These are phyloP conservation scores for Megathymus violae DNA, from an alignment of 1,140 invertebrate genomes.

Conservation along the genomic window DNA sequence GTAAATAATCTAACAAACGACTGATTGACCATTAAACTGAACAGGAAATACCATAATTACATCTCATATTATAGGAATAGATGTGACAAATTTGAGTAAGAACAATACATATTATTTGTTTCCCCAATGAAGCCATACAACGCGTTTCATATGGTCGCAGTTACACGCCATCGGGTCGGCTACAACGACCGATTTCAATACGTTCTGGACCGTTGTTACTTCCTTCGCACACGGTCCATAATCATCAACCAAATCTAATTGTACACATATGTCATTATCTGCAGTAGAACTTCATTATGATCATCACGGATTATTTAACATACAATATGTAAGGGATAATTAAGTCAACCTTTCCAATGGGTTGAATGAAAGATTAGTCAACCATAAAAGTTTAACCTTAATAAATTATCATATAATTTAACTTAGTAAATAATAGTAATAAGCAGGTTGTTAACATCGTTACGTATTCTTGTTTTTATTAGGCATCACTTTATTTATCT, in stretches of 20 bases:
- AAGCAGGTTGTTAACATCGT: no score
- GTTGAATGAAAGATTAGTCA: not conserved
- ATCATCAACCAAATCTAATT: not conserved
- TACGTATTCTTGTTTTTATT: no score
- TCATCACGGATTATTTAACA: not conserved
- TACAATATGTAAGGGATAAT: no score
- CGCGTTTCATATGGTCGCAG: conserved; percentile 7
- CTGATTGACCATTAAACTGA: not conserved
- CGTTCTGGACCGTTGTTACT: not conserved
- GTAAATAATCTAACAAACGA: conserved; percentile 7
- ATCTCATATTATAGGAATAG: not conserved
- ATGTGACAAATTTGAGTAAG: conserved; percentile 1
- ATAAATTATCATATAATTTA: no score
- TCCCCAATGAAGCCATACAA: not conserved
- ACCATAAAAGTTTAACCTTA: no score
- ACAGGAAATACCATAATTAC: not conserved
- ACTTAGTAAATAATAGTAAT: no score
- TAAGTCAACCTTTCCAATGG: no score
- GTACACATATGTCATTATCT: not conserved
- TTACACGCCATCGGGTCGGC: not conserved
- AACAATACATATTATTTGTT: conserved; percentile 4
- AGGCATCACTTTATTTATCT: no score
- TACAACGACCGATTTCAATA: conserved; percentile 8
- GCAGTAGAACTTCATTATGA: no score
- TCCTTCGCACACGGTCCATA: not conserved